Base-by-base conservation (phyloP, 2,888 invertebrate genomes). In the Coenonympha arcania region DNA sequence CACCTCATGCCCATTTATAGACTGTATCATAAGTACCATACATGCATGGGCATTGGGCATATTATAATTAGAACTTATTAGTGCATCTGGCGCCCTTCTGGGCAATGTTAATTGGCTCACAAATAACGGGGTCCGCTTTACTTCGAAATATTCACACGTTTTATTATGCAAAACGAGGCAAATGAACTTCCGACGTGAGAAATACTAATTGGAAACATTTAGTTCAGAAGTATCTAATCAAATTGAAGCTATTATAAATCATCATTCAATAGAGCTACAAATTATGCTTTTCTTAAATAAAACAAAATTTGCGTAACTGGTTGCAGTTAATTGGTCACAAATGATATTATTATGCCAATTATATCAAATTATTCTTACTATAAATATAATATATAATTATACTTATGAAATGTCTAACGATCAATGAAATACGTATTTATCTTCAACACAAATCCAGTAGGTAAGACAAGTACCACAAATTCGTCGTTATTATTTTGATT, bases 141-240 rank as follows among this genome's bases (percentile, higher is more conserved):
- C 39, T 50, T 52, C 26, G 49, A 50, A 37, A 51, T 52, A 51
- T 56, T 56, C 52, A 56, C 58, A 58, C 56, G 49, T 56, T 54
- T 56, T 46, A 53, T 47, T 44, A 56, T 50, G 28, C 48, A 43
- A 46, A 47, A 51, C 28, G 50, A 55, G 56, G 54, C 55, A 57
- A 61, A 58, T 49, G 59, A 55, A 56, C 51, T 51, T 48, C 33
- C 41, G 41, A 58, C 49, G 54, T 55, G 56, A 58, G 57, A 55
- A 43, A 47, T 44, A 45, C 28, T 41, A 49, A 50, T 55, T 50
- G 30, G 37, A 11, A 33, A 41, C 36, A 22, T 42, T 42, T 30
- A 31, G 30, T 11, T 15, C 28, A 26, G 13, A 34, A 18, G 4
- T 52, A 26, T 26, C 26, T 28, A 30, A 34, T 19, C n/a, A 20